Conservation (phyloP, 2,888 invertebrate genomes). For the Erpobdella octoculata region DNA sequence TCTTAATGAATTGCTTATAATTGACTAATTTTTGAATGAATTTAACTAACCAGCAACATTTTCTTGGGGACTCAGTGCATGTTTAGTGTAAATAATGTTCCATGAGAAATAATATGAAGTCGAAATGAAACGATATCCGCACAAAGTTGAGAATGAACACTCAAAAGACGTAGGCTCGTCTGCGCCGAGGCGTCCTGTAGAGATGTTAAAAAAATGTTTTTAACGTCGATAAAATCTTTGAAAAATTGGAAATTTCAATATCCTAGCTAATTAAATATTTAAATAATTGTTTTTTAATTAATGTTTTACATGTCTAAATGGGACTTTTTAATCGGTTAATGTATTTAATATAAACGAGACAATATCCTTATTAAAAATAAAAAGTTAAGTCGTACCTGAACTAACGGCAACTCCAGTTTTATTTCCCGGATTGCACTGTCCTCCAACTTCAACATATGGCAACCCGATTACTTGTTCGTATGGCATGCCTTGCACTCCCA, state of each 20-base stretch:
- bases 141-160: conserved; percentile 21
- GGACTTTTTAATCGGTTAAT: no score
- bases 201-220: no score
- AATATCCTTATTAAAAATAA: no score
- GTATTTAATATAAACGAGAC: no score
- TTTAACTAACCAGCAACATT: background rate
- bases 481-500: conserved; percentile 28
- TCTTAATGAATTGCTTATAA: background rate
- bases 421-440: background rate
- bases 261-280: no score
- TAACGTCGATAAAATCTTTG: no score
- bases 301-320: no score
- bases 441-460: conserved; percentile 11
- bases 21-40: background rate
- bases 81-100: conserved; percentile 23
- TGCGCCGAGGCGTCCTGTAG: no score
- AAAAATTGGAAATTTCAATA: no score
- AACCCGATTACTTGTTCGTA: conserved; percentile 21
- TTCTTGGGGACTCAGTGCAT: conserved; percentile 1
- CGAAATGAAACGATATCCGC: conserved; percentile 23
- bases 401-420: background rate
- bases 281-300: no score
- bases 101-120: conserved; percentile 12
- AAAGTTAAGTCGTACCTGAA: background rate
- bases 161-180: conserved; percentile 14